Base-by-base conservation (phyloP, 2,888 invertebrate genomes). In the Drosophila demipolita region DNA sequence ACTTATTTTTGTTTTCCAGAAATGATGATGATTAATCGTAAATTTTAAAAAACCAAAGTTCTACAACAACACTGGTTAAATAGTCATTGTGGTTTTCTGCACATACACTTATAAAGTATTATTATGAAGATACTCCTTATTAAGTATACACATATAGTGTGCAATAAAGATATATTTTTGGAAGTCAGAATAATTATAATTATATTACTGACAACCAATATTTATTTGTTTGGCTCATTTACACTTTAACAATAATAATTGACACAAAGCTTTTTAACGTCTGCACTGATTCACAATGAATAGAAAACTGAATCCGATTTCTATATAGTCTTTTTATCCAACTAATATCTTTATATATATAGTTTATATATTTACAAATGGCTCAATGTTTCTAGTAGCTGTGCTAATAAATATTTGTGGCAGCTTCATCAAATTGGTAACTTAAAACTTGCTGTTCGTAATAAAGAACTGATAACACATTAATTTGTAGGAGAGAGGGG, bases 391-490 rank as follows among this genome's bases (percentile, higher is more conserved):
- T 57, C 52, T 70, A 66, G 73, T 65, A 71, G 72, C 73, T 64
- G 65, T 29, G 62, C 64, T 58, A 66, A 63, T 33, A 49, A 69
- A 73, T 73, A 64, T 59, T 77, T 66, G 59, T 76, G 65, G 58
- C 78, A 66, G 69, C 79, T 62, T 64, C 75, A 74, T 69, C 65
- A 58, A 64, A 58, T 50, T 66, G 65, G 77, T 79, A 78, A 78
- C 80, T 61, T 48, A 62, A 78, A 75, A 78, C 80, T 62, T 49
- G 62, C 35, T 15, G 12, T 76, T 76, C 73, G 49, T 36, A 35
- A 61, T 73, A 76, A 77, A 26, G 17, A 68, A 63, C 60, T 77
- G 77, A 77, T 78, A 77, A 78, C 64, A 63, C 60, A 59, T 11
- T n/a, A 57, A 29, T 40, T 32, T 15, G n/a, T 8, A 0, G 20